Evolutionary conservation across 1,140 invertebrate species (phyloP), one percentile per base, ranked within the genome.

Genomic region (Drosophila ironensis): DNA sequence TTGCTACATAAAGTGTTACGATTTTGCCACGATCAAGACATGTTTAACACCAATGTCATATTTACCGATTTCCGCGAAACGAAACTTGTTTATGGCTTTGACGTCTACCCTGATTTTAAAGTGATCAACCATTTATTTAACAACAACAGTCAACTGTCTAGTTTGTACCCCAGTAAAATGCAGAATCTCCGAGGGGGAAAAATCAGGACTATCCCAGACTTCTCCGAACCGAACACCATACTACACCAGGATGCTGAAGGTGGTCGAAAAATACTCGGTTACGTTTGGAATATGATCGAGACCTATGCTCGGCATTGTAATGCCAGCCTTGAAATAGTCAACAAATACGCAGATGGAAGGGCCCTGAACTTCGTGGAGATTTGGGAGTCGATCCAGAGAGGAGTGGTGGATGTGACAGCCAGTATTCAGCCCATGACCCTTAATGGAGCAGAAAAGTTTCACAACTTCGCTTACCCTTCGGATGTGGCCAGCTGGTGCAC

Each of bases 161-260:
- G 16, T 2, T 22, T 80, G 1, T 81, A 68, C 28, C 60, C 72
- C 1, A 48, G 82, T n/a, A 84, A 82, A 44, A 51, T 50, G 1
- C 4, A n/a, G 1, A 37, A 82, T 12, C 27, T 82, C 0, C 38
- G 47, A 2, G 57, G 46, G 0, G 50, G 22, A n/a, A 3, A 0
- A 0, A 19, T 82, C 0, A 56, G 69, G 2, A 78, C 80, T 0
- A 41, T 84, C 4, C 78, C 78, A 0, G 78, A 82, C 45, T 67
- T 61, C 7, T 84, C 78, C 0, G 78, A 78, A n/a, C 78, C 78
- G 3, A 86, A 73, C 5, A 73, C 78, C 0, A 73, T 82, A 7
- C 38, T 84, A 12, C 67, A 77, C 20, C 4, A 30, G 0, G 72
- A 82, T 16, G 14, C 38, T 0, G 2, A 35, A 7, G 73, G 73